A percentile compares a stretch with the other conserved stretches of the same genome.
Conservation (phyloP, 2,888 invertebrate genomes). For the Epistrophe grossulariae region DNA sequence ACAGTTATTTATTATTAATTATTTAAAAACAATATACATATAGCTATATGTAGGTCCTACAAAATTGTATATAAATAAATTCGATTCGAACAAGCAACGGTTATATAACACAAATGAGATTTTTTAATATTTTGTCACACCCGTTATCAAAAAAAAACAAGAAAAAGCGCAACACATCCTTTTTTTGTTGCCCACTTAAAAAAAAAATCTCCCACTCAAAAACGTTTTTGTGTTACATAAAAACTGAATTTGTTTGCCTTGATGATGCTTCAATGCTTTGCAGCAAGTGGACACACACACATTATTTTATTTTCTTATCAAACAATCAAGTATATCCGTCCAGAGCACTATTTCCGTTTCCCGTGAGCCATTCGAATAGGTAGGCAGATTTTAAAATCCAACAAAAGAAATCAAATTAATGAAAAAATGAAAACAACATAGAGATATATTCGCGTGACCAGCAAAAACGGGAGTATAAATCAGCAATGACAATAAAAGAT, state of each 20-base stretch:
- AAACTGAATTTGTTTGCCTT: neutral
- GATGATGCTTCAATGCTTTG: neutral
- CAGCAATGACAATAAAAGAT: slow-evolving; percentile 60
- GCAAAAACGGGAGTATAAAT: slow-evolving; percentile 46
- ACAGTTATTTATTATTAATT: slow-evolving; percentile 12
- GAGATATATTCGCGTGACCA: slow-evolving; percentile 41
- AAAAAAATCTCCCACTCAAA: slow-evolving; percentile 26
- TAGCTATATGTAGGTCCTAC: neutral
- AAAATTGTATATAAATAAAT: slow-evolving; percentile 55
- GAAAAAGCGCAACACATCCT: slow-evolving; percentile 28
- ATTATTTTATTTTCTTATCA: slow-evolving; percentile 30
- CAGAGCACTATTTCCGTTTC: slow-evolving; percentile 52
- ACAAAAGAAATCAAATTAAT: slow-evolving; percentile 15
- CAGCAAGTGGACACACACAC: neutral
- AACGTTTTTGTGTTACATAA: slow-evolving; percentile 51
- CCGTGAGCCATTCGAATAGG: slow-evolving; percentile 36
- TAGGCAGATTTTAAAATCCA: slow-evolving; percentile 17
- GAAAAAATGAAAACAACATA: neutral
- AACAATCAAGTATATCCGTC: slow-evolving; percentile 40
- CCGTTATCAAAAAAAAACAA: slow-evolving; percentile 13
- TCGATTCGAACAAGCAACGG: slow-evolving; percentile 21
- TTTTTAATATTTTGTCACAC: slow-evolving; percentile 28
- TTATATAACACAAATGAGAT: slow-evolving; percentile 27
- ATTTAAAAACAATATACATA: slow-evolving; percentile 28
- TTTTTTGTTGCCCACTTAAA: slow-evolving; percentile 2